A percentile compares a stretch with the other conserved stretches of the same genome.
phyloP scores from a whole-genome alignment of 2,888 invertebrate genomes.

The Xestoiulus laeticollis region DNA sequence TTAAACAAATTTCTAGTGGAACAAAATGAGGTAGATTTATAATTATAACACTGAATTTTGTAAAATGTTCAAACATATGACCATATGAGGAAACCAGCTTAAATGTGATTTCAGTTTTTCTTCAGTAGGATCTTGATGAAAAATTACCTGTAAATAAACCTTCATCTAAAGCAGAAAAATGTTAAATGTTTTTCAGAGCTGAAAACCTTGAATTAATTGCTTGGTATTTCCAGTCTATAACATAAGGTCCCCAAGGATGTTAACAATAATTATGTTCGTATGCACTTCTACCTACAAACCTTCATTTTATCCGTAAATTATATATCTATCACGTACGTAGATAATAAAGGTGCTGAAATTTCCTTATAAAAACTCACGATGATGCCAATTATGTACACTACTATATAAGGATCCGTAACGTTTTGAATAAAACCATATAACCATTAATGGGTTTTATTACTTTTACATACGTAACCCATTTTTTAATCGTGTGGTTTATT shows the following conservation, averaged over 20 bases:
- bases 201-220: conserved; percentile 8
- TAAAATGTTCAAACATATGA: too few relatives aligned
- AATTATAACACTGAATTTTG: too few relatives aligned
- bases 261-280: neutral
- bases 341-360: neutral
- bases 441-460: neutral
- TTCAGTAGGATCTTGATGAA: neutral
- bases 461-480: neutral
- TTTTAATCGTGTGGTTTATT: neutral
- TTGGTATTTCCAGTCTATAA: conserved; percentile 4
- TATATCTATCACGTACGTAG: neutral
- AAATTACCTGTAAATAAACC: neutral
- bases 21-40: too few relatives aligned
- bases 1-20: too few relatives aligned
- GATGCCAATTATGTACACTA: neutral
- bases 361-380: neutral
- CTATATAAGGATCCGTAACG: neutral
- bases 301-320: conserved; percentile 1
- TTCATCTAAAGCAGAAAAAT: neutral
- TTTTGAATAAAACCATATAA: neutral
- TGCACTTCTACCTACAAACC: neutral
- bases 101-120: too few relatives aligned
- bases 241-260: neutral
- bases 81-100: too few relatives aligned
- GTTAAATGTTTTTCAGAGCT: neutral